A percentile compares a stretch with the other conserved stretches of the same genome.
Evolutionary conservation across 2,113 vertebrate genomes (phyloP).

Genomic region (Xiphorhynchus elegans): DNA sequence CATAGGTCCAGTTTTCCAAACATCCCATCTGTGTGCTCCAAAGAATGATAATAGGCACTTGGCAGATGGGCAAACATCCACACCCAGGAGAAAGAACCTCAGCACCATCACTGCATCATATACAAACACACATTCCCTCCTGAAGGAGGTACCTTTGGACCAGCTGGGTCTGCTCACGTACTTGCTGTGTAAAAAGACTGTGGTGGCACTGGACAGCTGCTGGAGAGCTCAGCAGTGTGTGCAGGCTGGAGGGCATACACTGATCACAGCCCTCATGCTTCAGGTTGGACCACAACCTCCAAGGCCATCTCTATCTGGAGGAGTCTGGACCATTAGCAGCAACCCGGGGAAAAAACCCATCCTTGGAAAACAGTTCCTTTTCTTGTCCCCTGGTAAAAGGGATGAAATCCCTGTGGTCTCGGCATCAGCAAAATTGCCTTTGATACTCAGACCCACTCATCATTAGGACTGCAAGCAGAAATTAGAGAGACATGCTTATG

Average conservation of each 20-base stretch:
- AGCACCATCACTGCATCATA: too few relatives aligned
- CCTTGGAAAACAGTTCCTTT: not conserved
- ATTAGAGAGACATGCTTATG: constrained; percentile 17
- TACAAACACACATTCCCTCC: not conserved
- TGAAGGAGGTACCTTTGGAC: not conserved
- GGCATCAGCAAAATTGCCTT: not conserved
- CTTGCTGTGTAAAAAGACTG: accelerated
- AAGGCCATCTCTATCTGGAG: not conserved
- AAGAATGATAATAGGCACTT: not conserved
- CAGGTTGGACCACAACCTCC: not conserved
- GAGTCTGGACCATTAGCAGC: not conserved
- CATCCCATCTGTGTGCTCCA: not conserved
- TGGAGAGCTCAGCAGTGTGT: not conserved
- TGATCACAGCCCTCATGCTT: not conserved
- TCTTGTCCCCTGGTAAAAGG: not conserved
- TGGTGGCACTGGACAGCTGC: not conserved
- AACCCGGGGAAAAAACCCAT: not conserved
- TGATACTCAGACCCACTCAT: not conserved
- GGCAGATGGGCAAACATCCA: not conserved
- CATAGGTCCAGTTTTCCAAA: accelerated
- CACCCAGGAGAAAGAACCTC: not conserved
- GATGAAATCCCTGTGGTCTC: not conserved
- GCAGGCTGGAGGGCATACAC: not conserved
- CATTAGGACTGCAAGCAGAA: constrained; percentile 1
- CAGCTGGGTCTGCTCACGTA: not conserved